phyloP scores from a whole-genome alignment of 1,140 invertebrate genomes.

The Papilio helenus region DNA sequence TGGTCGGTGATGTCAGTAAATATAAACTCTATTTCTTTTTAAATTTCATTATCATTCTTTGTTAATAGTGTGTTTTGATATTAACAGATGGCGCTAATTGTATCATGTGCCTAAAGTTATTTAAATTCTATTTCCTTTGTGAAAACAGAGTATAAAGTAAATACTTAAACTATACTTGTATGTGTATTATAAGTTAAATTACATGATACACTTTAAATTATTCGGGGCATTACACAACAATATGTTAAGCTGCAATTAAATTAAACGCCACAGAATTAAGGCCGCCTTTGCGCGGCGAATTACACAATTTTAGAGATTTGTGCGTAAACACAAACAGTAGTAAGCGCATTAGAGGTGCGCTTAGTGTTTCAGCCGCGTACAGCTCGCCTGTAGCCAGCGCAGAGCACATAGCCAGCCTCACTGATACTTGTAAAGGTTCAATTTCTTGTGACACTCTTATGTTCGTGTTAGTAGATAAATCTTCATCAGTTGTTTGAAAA shows the following conservation, averaged over 20 bases:
- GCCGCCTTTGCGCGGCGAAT: neutral
- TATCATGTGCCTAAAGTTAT: no score
- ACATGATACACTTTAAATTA: neutral
- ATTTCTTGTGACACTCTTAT: neutral
- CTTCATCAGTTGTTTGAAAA: neutral
- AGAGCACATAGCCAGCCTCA: neutral
- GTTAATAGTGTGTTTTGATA: neutral
- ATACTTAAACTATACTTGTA: no score
- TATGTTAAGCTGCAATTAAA: conserved; percentile 4
- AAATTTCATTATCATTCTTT: neutral
- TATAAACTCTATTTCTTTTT: neutral
- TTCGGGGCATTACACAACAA: neutral
- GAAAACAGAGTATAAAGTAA: no score
- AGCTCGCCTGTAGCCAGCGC: neutral
- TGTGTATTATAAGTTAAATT: neutral
- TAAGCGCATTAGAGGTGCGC: neutral
- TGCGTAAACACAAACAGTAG: conserved; percentile 22
- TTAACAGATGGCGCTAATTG: neutral
- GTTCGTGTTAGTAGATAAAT: neutral
- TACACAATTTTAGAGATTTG: conserved; percentile 6
- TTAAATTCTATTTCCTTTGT: no score
- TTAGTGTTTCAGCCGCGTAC: neutral
- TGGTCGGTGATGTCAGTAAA: neutral
- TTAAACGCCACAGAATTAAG: neutral
- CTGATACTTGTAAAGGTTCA: neutral